phyloP scores from a whole-genome alignment of 2,797 vertebrate species.

The Xenentodon cancila region DNA sequence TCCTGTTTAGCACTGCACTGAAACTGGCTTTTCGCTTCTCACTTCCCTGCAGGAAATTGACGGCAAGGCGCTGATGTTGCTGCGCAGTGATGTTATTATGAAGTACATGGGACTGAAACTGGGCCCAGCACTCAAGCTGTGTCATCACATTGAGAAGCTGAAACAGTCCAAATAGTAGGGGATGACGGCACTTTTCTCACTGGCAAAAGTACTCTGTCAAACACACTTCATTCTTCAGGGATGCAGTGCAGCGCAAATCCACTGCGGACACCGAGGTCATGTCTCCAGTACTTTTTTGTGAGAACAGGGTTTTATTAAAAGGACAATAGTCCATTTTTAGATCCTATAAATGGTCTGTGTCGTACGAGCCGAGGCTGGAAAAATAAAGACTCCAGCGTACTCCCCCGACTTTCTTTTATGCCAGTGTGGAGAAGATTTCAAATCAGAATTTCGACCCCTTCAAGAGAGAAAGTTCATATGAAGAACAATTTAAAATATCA shows the following conservation, averaged over 20 bases:
- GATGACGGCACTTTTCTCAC: constrained; percentile 13
- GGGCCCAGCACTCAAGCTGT: constrained; percentile 93
- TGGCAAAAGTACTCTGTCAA: constrained; percentile 19
- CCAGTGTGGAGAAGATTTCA: background rate
- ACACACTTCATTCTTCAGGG: constrained; percentile 26
- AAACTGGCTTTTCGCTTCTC: background rate
- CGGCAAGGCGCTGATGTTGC: constrained; percentile 91
- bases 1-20: background rate
- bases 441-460: constrained; percentile 1
- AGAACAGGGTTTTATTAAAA: constrained; percentile 13
- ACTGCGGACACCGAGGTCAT: constrained; percentile 16
- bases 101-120: constrained; percentile 97
- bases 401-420: background rate
- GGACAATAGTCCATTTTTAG: background rate
- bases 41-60: constrained; percentile 90
- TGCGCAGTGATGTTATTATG: constrained; percentile 95
- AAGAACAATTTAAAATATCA: background rate
- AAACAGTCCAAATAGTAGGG: constrained; percentile 89
- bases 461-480: background rate
- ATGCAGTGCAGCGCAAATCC: constrained; percentile 19
- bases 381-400: background rate
- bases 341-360: constrained; percentile 3
- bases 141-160: constrained; percentile 93
- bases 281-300: background rate
- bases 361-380: constrained; percentile 3